phyloP scores from a whole-genome alignment of 2,888 invertebrate genomes.

The Sericinus montela region DNA sequence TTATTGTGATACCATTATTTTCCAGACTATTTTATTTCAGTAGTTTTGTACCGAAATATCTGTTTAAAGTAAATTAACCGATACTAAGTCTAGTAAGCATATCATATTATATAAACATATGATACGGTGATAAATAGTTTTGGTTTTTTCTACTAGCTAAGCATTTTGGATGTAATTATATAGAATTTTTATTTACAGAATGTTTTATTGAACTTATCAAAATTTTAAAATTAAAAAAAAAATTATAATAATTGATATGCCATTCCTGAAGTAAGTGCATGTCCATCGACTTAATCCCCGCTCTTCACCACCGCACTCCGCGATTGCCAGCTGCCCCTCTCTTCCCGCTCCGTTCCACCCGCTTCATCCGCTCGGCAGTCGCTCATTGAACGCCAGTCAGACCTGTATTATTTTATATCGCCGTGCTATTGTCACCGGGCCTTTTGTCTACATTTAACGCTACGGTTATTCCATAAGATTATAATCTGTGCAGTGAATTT shows the following conservation, averaged over 20 bases:
- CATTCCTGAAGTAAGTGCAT: conserved; percentile 35
- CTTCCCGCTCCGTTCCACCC: conserved; percentile 25
- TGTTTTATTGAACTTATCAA: too few species aligned
- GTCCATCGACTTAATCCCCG: conserved; percentile 36
- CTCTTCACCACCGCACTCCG: conserved; percentile 23
- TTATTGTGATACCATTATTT: too few species aligned
- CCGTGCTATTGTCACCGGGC: conserved; percentile 54
- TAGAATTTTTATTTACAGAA: too few species aligned
- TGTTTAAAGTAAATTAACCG: too few species aligned
- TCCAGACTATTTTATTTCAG: too few species aligned
- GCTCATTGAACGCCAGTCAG: conserved; percentile 63
- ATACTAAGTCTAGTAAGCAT: too few species aligned
- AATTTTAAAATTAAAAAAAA: too few species aligned
- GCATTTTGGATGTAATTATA: too few species aligned
- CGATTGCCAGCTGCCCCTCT: conserved; percentile 24
- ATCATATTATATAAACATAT: too few species aligned
- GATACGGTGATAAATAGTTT: too few species aligned
- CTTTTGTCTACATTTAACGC: conserved; percentile 60
- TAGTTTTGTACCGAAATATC: too few species aligned
- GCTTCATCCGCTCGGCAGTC: conserved; percentile 50
- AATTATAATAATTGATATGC: conserved; percentile 14
- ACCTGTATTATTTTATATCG: conserved; percentile 53
- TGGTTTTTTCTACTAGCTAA: neutral
- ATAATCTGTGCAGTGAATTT: conserved; percentile 67
- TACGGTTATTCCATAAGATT: conserved; percentile 51